Percentiles rank a stretch among this genome's conserved stretches.
Conservation (phyloP, 2,797 vertebrate genomes). For the Tragelaphus oryx region DNA sequence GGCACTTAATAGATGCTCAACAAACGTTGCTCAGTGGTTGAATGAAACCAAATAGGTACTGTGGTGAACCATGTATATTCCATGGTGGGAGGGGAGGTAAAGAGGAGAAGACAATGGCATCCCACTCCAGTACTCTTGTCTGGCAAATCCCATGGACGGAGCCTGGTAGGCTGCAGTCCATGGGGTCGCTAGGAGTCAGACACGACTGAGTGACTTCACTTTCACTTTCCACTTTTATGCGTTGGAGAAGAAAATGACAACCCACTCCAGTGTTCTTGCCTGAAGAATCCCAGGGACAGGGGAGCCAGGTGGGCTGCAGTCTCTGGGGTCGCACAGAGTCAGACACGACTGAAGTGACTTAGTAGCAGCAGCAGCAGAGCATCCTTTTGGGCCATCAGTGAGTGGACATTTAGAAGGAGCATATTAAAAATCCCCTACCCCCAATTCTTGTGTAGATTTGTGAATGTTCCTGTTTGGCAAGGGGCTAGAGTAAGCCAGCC, state of each 20-base stretch:
- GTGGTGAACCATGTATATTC: neutral
- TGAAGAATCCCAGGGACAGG: too few species aligned
- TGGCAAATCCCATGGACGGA: too few species aligned
- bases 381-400: neutral
- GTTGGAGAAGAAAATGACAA: too few species aligned
- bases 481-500: neutral
- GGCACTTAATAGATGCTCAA: neutral
- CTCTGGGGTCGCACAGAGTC: too few species aligned
- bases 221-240: too few species aligned
- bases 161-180: too few species aligned
- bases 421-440: conserved; percentile 1
- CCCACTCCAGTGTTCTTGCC: too few species aligned
- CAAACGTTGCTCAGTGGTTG: neutral
- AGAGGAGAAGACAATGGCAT: neutral
- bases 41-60: neutral
- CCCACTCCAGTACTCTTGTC: too few species aligned
- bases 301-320: too few species aligned
- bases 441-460: conserved; percentile 34
- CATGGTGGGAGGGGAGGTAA: neutral
- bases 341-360: too few species aligned
- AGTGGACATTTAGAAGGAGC: neutral
- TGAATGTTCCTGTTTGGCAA: conserved; percentile 28
- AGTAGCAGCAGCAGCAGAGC: neutral
- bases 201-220: too few species aligned
- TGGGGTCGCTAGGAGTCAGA: too few species aligned